Conservation (phyloP, 2,797 vertebrate species). For the Xenopus petersii region DNA sequence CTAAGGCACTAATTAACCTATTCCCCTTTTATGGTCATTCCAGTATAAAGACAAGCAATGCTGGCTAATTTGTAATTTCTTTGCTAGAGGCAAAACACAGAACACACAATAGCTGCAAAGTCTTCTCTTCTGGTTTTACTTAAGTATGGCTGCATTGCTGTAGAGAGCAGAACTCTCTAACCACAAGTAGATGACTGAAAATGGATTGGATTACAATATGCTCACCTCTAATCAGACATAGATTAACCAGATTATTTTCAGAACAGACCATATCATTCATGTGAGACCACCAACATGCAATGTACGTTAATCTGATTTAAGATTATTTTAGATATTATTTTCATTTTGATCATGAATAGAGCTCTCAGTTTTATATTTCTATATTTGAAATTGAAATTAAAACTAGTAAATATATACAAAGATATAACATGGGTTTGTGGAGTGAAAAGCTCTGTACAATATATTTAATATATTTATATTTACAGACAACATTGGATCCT, state of each 20-base stretch:
- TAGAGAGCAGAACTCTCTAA: not conserved
- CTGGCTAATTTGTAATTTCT: slow-evolving; percentile 3
- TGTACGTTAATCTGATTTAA: too few species aligned
- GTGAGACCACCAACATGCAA: slow-evolving; percentile 14
- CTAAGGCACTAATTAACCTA: slow-evolving; percentile 14
- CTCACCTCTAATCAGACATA: slow-evolving; percentile 15
- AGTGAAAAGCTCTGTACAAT: too few species aligned
- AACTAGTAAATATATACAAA: too few species aligned
- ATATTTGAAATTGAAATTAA: too few species aligned
- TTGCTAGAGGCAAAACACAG: slow-evolving; percentile 12
- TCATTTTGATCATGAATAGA: too few species aligned
- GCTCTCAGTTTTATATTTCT: too few species aligned
- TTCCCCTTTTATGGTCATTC: not conserved
- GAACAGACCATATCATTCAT: not conserved
- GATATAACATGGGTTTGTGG: too few species aligned
- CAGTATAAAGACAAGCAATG: not conserved
- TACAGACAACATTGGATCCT: too few species aligned
- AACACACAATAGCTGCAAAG: not conserved
- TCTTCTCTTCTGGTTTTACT: slow-evolving; percentile 14
- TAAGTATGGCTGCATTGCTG: not conserved
- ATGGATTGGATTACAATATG: slow-evolving; percentile 16
- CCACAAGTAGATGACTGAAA: slow-evolving; percentile 10
- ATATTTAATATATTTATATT: too few species aligned
- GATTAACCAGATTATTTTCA: slow-evolving; percentile 20
- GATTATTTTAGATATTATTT: too few species aligned